These are phyloP conservation scores for Allacma fusca DNA, from an alignment of 2,888 invertebrate species.

Conservation along the genomic window DNA sequence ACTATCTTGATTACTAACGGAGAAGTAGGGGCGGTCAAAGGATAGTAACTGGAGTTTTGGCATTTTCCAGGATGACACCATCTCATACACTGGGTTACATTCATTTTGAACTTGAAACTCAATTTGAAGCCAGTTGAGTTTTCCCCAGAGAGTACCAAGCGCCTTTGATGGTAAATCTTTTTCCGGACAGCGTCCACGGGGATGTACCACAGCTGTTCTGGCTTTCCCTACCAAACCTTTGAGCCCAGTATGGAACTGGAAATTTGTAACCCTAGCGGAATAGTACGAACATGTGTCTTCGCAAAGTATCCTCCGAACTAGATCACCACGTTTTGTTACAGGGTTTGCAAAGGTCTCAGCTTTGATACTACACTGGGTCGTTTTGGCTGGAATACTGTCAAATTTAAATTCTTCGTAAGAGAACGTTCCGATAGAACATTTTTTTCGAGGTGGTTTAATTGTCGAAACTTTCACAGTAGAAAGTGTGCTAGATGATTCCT, in stretches of 20 bases:
- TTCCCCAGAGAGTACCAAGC: not conserved
- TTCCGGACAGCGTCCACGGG: not conserved
- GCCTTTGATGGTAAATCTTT: not conserved
- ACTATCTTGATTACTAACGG: not conserved
- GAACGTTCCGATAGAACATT: not conserved
- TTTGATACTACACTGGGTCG: not conserved
- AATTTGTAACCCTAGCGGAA: not conserved
- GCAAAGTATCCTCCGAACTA: not conserved
- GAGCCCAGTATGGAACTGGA: not conserved
- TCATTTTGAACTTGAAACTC: not conserved
- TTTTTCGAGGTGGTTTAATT: not conserved
- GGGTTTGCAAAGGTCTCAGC: not conserved
- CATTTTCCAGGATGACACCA: not conserved
- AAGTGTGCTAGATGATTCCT: too few relatives aligned
- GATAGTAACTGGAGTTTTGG: not conserved
- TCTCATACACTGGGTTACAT: not conserved
- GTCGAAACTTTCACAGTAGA: too few relatives aligned
- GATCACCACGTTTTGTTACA: not conserved
- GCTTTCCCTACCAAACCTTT: not conserved
- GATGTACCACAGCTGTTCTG: not conserved
- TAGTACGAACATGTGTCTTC: not conserved
- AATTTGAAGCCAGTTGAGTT: not conserved
- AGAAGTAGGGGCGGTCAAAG: not conserved
- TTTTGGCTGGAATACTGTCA: not conserved
- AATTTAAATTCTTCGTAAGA: slow-evolving; percentile 12